phyloP scores from a whole-genome alignment of 2,113 vertebrate species.

The Sitta europaea region DNA sequence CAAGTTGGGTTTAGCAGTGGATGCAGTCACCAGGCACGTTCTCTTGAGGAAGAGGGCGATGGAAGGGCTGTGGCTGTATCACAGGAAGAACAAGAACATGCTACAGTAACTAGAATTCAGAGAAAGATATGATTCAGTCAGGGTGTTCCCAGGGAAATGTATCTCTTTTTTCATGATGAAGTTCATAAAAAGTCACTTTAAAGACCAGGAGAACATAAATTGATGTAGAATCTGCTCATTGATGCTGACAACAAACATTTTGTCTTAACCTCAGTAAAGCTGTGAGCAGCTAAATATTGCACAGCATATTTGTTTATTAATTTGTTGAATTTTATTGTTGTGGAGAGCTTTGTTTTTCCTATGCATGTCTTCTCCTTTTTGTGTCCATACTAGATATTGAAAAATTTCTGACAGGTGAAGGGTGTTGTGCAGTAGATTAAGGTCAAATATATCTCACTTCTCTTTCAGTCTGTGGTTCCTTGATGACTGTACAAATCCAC shows the following conservation, averaged over 20 bases:
- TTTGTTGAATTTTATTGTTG: neutral
- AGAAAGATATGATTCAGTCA: neutral
- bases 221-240: neutral
- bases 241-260: neutral
- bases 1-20: neutral
- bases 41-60: neutral
- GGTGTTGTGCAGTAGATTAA: neutral
- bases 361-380: neutral
- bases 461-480: neutral
- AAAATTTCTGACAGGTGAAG: neutral
- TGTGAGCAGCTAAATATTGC: neutral
- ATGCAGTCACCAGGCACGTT: neutral
- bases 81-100: neutral
- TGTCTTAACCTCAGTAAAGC: neutral
- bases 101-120: neutral
- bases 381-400: neutral
- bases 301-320: neutral
- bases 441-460: neutral
- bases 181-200: neutral
- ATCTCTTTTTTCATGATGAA: neutral
- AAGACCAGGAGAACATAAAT: neutral
- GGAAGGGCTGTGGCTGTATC: neutral
- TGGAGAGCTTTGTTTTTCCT: neutral
- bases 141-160: neutral
- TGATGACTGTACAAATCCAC: neutral